Evolutionary conservation across 1,140 invertebrate genomes (phyloP), one percentile per base, ranked within the genome.

Genomic region (Hyphantria cunea): DNA sequence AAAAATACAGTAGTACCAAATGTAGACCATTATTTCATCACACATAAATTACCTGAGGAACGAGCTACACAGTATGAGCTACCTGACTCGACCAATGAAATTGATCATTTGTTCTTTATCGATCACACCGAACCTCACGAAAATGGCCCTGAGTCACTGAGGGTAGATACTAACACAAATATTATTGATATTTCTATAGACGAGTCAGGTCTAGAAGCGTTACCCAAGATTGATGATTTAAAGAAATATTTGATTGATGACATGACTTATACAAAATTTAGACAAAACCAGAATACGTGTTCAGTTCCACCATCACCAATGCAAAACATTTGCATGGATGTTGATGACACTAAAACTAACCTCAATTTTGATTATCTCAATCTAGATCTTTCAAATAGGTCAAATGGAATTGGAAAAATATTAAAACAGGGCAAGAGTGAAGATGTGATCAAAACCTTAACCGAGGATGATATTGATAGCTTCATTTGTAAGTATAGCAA

Each of bases 401-500:
- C 74, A 13, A 86, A 84, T 68, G 88, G 88, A 45, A n/a, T 83
- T 76, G 58, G 78, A 80, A 11, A 88, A 82, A 67, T n/a, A n/a
- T n/a, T n/a, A n/a, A n/a, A n/a, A n/a, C n/a, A n/a, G n/a, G n/a
- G n/a, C n/a, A n/a, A n/a, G 77, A 84, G 31, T 86, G 84, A 62
- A 48, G 86, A 90, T 56, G 70, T 84, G 64, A 81, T 80, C 13
- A 75, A 76, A 6, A 77, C 82, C 12, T 41, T 90, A 25, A 90
- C 86, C 12, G 88, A 90, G 25, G 86, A 90, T 69, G 86, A 90
- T 55, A 78, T 90, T 5, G 88, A 90, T 48, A 89, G 86, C 51
- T 90, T 90, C 64, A 65, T 90, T n/a, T 87, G 89, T 39, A 25
- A 25, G 17, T 25, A 25, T 5, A 25, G 5, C 17, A 25, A 25